Evolutionary conservation across 2,113 vertebrate species (phyloP).

Genomic region (Salvator merianae): DNA sequence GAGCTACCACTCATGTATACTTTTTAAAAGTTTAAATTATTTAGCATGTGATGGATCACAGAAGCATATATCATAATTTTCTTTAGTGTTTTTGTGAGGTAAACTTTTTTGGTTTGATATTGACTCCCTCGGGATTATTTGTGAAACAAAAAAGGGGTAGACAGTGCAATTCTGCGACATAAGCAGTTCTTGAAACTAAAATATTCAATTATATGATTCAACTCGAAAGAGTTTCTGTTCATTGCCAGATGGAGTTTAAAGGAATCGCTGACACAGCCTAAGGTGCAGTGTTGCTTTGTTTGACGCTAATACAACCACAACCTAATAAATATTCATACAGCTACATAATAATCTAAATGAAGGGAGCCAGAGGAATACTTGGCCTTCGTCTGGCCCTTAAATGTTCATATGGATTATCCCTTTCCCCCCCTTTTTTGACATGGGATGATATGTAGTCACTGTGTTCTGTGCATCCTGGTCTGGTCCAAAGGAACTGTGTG

Average conservation of each 20-base stretch:
- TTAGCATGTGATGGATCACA: conserved; percentile 2
- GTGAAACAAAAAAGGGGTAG: neutral
- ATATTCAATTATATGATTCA: conserved; percentile 40
- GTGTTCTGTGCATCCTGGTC: no score
- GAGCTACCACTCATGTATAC: no score
- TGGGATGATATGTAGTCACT: no score
- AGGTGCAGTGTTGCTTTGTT: conserved; percentile 43
- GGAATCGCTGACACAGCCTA: conserved; percentile 58
- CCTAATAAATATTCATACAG: conserved; percentile 68
- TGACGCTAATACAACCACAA: conserved; percentile 45
- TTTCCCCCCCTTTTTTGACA: no score
- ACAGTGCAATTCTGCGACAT: conserved; percentile 25
- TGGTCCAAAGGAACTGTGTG: no score
- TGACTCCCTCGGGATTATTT: conserved; percentile 17
- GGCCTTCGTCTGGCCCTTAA: conserved; percentile 44
- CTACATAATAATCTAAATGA: conserved; percentile 45
- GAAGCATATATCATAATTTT: neutral
- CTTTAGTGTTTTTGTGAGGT: conserved; percentile 9
- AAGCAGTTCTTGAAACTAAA: conserved; percentile 24
- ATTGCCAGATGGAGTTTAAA: conserved; percentile 25
- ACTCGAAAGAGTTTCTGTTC: conserved; percentile 35
- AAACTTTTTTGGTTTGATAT: neutral
- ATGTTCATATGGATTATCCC: conserved; percentile 47
- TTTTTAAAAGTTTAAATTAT: neutral
- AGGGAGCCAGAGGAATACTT: conserved; percentile 40